Conservation (phyloP, 2,888 invertebrate species). For the Adelphocoris suturalis region DNA sequence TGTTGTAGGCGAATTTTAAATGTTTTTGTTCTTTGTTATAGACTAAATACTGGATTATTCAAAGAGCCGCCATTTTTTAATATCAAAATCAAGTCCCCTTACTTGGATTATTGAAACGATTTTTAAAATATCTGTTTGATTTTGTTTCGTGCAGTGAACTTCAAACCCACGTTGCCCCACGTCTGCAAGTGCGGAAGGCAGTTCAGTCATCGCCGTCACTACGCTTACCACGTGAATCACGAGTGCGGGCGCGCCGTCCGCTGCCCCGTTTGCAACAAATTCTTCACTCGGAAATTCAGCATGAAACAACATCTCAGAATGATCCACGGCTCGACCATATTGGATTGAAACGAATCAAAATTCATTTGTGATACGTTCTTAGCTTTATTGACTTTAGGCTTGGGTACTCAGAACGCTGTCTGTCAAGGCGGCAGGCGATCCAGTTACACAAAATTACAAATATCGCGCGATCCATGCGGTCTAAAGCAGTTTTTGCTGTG, state of each 20-base stretch:
- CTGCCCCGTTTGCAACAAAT: slow-evolving; percentile 65
- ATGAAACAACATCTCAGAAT: slow-evolving; percentile 16
- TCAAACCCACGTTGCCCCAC: neutral
- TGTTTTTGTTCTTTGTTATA: too few relatives aligned
- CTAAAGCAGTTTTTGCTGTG: too few relatives aligned
- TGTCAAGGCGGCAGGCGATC: too few relatives aligned
- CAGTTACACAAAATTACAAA: too few relatives aligned
- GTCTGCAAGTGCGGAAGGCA: slow-evolving; percentile 29
- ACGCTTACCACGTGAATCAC: slow-evolving; percentile 73
- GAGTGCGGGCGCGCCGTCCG: slow-evolving; percentile 76
- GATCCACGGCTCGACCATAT: slow-evolving; percentile 29
- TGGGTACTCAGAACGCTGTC: too few relatives aligned
- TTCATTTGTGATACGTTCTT: neutral
- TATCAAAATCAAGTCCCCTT: too few relatives aligned
- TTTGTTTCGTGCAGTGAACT: neutral
- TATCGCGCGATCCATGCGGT: too few relatives aligned
- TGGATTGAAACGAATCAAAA: slow-evolving; percentile 27
- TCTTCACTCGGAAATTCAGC: slow-evolving; percentile 57
- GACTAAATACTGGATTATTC: too few relatives aligned
- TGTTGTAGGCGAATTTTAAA: too few relatives aligned
- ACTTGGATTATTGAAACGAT: too few relatives aligned
- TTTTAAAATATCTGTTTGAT: neutral
- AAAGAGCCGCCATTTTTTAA: too few relatives aligned
- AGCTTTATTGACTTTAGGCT: too few relatives aligned
- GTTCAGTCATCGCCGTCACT: slow-evolving; percentile 28